A percentile compares a stretch with the other conserved stretches of the same genome.
Evolutionary conservation across 2,888 invertebrate species (phyloP).

Genomic region (Plagiodera versicolora): DNA sequence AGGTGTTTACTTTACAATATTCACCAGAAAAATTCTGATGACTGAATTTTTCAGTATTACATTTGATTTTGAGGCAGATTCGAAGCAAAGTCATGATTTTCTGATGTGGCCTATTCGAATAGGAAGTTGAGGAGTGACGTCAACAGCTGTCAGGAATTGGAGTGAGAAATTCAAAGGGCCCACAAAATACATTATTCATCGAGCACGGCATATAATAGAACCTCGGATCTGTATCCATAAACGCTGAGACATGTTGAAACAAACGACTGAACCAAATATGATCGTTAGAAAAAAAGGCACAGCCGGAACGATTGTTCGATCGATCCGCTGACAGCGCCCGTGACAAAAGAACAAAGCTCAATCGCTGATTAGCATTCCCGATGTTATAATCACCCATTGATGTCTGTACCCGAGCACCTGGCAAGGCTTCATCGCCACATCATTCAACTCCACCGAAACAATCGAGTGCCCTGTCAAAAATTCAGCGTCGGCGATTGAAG

Average conservation of each 20-base stretch:
- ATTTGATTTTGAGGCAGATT: too few species aligned
- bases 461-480: background rate
- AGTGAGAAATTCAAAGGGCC: too few species aligned
- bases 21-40: too few species aligned
- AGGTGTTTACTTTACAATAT: too few species aligned
- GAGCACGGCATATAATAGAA: too few species aligned
- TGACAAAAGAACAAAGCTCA: background rate
- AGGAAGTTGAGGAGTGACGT: too few species aligned
- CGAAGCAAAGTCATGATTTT: too few species aligned
- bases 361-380: background rate
- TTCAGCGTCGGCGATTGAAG: background rate
- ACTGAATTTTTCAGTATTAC: too few species aligned
- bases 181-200: too few species aligned
- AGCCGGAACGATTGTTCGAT: background rate
- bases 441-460: background rate
- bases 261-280: background rate
- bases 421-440: background rate
- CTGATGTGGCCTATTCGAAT: too few species aligned
- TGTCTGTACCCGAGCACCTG: background rate
- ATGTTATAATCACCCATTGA: constrained; percentile 1
- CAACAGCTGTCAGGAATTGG: too few species aligned
- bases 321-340: background rate
- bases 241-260: background rate
- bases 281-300: background rate
- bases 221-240: too few species aligned